A percentile compares a stretch with the other conserved stretches of the same genome.
These are phyloP conservation scores for Metalampra italica DNA, from an alignment of 2,888 invertebrate species.

Conservation along the genomic window DNA sequence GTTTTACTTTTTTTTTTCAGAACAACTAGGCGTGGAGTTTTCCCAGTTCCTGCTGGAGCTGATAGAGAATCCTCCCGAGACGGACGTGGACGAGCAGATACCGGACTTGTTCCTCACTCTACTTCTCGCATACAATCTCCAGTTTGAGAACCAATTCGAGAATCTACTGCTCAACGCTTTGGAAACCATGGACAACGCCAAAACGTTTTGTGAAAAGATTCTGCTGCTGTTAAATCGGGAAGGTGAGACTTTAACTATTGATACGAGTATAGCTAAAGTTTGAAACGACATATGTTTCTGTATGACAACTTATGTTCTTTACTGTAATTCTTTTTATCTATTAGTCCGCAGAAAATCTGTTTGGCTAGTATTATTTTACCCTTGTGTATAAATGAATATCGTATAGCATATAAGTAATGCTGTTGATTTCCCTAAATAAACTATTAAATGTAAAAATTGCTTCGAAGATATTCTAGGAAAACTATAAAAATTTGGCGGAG, in stretches of 20 bases:
- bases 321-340: too few species aligned
- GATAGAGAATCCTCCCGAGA: constrained; percentile 88
- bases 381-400: too few species aligned
- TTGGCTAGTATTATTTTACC: too few species aligned
- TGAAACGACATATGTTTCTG: too few species aligned
- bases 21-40: constrained; percentile 91
- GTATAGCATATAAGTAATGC: too few species aligned
- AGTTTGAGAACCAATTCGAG: constrained; percentile 83
- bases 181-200: constrained; percentile 84
- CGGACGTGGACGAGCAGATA: constrained; percentile 90
- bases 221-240: constrained; percentile 92
- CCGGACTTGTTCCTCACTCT: constrained; percentile 91
- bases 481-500: too few species aligned
- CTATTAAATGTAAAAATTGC: too few species aligned
- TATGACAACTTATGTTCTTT: too few species aligned
- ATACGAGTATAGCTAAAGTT: too few species aligned
- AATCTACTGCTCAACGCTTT: constrained; percentile 86
- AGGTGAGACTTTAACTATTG: constrained; percentile 71
- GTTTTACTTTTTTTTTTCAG: constrained; percentile 57
- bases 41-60: constrained; percentile 88
- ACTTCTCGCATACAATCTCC: constrained; percentile 92
- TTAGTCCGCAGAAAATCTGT: too few species aligned
- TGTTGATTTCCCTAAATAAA: too few species aligned
- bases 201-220: constrained; percentile 94
- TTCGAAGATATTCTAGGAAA: too few species aligned